Conservation (phyloP, 2,113 vertebrate species). For the Orycteropus afer region DNA sequence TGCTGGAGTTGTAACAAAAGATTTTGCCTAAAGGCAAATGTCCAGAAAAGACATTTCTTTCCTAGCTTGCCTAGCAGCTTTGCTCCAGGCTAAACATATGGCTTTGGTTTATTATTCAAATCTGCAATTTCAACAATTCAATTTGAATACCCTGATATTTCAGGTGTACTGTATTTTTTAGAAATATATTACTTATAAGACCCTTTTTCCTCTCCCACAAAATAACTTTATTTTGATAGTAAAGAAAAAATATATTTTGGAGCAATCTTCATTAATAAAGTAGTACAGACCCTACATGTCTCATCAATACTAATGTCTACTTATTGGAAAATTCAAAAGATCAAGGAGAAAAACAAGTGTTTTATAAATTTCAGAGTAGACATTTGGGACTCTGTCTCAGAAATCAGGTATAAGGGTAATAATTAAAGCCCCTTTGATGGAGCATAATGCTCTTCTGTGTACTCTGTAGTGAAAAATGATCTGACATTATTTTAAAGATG, state of each 20-base stretch:
- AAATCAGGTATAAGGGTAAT: not conserved
- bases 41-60: constrained; percentile 21
- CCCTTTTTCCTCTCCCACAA: not conserved
- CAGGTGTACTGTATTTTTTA: not conserved
- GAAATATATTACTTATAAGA: not conserved
- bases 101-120: constrained; percentile 69
- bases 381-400: not conserved
- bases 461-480: not conserved
- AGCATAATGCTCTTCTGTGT: not conserved
- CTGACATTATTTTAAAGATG: not conserved
- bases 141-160: constrained; percentile 56
- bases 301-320: not conserved
- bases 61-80: constrained; percentile 15
- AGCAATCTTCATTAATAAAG: not conserved
- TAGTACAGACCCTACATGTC: not conserved
- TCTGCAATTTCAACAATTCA: constrained; percentile 54
- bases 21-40: constrained; percentile 71
- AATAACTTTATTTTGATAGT: not conserved
- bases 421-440: not conserved
- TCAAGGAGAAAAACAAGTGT: not conserved
- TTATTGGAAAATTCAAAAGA: not conserved
- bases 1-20: constrained; percentile 9
- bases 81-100: constrained; percentile 63
- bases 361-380: not conserved
- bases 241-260: not conserved